Percentiles rank a stretch among this genome's conserved stretches.
Evolutionary conservation across 2,113 vertebrate genomes (phyloP).

Genomic region (Smithornis capensis): DNA sequence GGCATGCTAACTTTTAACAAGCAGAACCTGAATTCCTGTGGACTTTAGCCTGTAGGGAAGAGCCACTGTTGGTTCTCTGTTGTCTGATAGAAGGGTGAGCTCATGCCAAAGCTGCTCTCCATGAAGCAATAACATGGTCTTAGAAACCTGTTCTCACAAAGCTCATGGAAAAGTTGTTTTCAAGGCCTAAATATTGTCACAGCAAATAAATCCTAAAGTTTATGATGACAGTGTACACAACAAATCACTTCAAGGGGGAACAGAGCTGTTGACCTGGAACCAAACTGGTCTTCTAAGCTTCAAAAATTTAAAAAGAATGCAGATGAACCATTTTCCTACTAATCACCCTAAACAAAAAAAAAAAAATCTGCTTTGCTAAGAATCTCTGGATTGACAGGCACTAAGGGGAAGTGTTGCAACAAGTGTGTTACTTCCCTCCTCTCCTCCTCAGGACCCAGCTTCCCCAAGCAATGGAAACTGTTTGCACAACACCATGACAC

Average conservation of each 20-base stretch:
- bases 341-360: not conserved
- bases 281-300: not conserved
- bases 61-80: rapidly evolving
- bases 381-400: not conserved
- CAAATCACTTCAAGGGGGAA: not conserved
- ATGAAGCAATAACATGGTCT: not conserved
- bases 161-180: not conserved
- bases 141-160: not conserved
- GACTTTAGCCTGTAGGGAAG: not conserved
- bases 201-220: not conserved
- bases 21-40: conserved; percentile 33
- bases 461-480: not conserved
- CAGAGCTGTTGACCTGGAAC: not conserved
- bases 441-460: not conserved
- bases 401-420: not conserved
- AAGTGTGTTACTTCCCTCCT: not conserved
- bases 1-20: not conserved
- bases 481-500: not conserved
- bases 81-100: not conserved
- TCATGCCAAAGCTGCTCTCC: not conserved
- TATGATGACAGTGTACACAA: not conserved
- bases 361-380: not conserved
- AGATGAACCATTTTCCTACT: not conserved
- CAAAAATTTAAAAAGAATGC: not conserved
- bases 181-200: not conserved